These are phyloP conservation scores for Vulpes lagopus DNA, from an alignment of 2,113 vertebrate species.

Conservation along the genomic window DNA sequence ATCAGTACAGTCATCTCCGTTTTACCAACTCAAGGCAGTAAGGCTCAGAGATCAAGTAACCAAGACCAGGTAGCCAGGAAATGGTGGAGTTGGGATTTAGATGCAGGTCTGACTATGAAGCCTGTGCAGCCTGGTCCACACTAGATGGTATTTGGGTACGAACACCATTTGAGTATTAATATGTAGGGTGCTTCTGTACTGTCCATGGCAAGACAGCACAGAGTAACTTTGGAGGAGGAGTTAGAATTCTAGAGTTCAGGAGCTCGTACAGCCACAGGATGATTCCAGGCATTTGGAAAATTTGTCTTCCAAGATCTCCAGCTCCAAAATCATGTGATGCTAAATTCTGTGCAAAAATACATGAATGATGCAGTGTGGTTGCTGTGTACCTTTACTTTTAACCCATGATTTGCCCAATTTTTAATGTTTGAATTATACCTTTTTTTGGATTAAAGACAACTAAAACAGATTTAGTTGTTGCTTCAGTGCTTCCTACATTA, in stretches of 20 bases:
- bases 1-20: neutral
- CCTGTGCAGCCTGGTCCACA: neutral
- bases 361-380: fast-evolving
- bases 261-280: fast-evolving
- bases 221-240: neutral
- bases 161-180: neutral
- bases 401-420: neutral
- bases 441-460: neutral
- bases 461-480: neutral
- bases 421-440: neutral
- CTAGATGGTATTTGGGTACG: neutral
- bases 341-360: too few relatives aligned
- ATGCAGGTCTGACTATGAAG: neutral
- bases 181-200: fast-evolving
- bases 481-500: neutral
- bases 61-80: neutral
- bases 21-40: neutral
- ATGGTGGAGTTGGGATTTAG: neutral
- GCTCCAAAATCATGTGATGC: neutral
- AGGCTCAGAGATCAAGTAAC: neutral
- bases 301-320: neutral
- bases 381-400: neutral
- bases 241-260: neutral
- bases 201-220: fast-evolving
- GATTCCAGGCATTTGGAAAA: neutral